Base-by-base conservation (phyloP, 1,140 invertebrate species). In the Lanistes nyassanus region DNA sequence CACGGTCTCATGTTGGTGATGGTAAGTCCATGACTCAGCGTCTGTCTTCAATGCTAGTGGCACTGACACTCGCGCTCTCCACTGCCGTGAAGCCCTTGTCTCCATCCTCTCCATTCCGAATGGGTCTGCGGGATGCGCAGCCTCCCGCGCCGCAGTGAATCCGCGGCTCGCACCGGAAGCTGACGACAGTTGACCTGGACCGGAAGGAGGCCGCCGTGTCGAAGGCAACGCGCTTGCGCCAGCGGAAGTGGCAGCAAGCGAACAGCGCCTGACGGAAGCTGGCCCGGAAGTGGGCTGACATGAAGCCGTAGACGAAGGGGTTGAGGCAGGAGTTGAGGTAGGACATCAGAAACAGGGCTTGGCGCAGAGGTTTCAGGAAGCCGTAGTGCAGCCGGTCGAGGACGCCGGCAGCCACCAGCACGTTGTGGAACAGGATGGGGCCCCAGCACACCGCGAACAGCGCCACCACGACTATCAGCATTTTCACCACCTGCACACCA, bases 291-390 rank as follows among this genome's bases (percentile, higher is more conserved):
- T 93, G 94, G 81, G 93, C 92, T 4, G 94, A 95, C 93, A 95
- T 94, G 87, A 95, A 95, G 36, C 93, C 94, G 84, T 95, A 95
- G 13, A 95, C 91, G 60, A 95, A 91, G 13, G 94, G 94, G 88
- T 95, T 95, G 75, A 94, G 91, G 82, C 94, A 94, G 85, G 93
- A 92, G 90, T 88, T 89, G 53, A 84, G 74, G 79, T 89, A 88
- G 7, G 85, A 84, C 75, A 89, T 94, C 74, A 93, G 92, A 78
- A 92, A 91, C 80, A 94, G 93, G 21, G 91, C 86, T 2, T 92
- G 92, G 21, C 91, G 90, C 81, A 94, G 88, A 74, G 93, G 92
- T 80, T 94, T 94, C 23, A 91, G 85, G 31, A 86, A 81, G 2
- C 91, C 92, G n/a, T 84, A 83, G 72, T 92, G 91, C 1, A 91